Conservation (phyloP, 2,888 invertebrate species). For the Cinara cedri region DNA sequence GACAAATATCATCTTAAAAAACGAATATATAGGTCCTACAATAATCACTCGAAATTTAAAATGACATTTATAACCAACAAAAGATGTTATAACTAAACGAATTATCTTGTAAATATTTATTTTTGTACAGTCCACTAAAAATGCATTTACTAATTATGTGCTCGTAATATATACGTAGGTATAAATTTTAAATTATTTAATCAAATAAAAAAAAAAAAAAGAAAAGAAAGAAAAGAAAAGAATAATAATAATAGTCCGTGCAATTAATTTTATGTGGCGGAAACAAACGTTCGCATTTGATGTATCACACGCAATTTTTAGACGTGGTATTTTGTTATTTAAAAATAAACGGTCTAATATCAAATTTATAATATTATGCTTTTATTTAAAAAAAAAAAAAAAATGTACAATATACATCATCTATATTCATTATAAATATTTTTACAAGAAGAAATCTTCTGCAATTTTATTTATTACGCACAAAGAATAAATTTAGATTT, state of each 20-base stretch:
- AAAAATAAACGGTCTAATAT: constrained; percentile 45
- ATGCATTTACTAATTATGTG: background rate
- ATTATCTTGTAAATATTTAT: too few species aligned
- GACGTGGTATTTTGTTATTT: constrained; percentile 35
- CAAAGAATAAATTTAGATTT: constrained; percentile 16
- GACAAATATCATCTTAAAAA: too few species aligned
- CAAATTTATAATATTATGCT: constrained; percentile 19
- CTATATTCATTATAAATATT: constrained; percentile 36
- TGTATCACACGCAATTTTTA: constrained; percentile 24
- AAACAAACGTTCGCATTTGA: constrained; percentile 43
- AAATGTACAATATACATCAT: background rate
- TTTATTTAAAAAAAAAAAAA: constrained; percentile 14
- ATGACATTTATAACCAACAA: too few species aligned
- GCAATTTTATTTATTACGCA: background rate
- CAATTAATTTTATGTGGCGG: constrained; percentile 42
- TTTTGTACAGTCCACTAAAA: too few species aligned
- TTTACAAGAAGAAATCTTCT: constrained; percentile 8
- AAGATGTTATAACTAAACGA: too few species aligned
- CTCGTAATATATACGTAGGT: background rate
- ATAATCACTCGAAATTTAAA: too few species aligned
- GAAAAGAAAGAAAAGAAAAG: too few species aligned
- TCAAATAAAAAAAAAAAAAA: constrained; percentile 33
- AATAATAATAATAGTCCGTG: background rate
- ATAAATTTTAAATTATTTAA: constrained; percentile 28
- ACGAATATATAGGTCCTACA: too few species aligned